phyloP scores from a whole-genome alignment of 2,888 invertebrate species.

The Seira musarum region DNA sequence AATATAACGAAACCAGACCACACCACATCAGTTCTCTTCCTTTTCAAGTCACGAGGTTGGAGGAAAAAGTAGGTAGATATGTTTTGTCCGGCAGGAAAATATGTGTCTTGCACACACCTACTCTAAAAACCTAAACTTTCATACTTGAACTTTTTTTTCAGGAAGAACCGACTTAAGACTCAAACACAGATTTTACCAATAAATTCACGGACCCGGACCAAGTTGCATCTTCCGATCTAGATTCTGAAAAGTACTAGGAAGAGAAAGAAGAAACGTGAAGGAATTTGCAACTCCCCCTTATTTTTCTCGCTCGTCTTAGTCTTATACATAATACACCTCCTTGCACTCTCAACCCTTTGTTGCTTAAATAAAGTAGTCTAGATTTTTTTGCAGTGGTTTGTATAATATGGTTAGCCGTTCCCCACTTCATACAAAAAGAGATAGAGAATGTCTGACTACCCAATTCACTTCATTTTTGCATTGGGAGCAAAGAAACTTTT shows the following conservation, averaged over 20 bases:
- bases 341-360: background rate
- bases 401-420: background rate
- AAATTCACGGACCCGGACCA: slow-evolving; percentile 14
- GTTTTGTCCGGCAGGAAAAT: background rate
- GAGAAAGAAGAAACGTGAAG: slow-evolving; percentile 13
- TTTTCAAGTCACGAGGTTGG: background rate
- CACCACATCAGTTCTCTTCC: background rate
- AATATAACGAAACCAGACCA: background rate
- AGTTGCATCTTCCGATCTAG: slow-evolving; percentile 24
- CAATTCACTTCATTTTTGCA: background rate
- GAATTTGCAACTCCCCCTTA: slow-evolving; percentile 5
- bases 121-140: background rate
- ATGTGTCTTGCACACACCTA: background rate
- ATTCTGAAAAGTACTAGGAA: background rate
- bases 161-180: background rate
- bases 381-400: background rate
- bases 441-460: background rate
- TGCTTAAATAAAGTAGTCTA: background rate
- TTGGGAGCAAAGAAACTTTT: background rate
- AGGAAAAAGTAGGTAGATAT: background rate
- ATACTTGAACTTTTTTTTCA: background rate
- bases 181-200: slow-evolving; percentile 23
- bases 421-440: background rate
- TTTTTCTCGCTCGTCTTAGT: no score
- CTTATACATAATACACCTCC: background rate